phyloP scores from a whole-genome alignment of 2,888 invertebrate genomes.

The Drosophila dives region DNA sequence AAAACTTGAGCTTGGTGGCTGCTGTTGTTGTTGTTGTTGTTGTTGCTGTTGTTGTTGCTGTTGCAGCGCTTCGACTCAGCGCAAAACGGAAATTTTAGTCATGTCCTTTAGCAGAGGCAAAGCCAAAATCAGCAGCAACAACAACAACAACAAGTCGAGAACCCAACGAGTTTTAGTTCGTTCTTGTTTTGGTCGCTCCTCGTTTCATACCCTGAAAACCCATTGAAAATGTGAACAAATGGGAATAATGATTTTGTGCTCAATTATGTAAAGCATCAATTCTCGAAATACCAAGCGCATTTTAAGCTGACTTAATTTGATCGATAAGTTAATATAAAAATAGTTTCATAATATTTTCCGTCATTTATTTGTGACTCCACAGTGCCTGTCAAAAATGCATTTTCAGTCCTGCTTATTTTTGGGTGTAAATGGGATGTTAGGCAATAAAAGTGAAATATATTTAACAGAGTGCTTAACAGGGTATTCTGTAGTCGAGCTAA shows the following conservation, averaged over 20 bases:
- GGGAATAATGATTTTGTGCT: neutral
- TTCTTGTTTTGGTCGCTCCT: constrained; percentile 35
- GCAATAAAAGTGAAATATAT: neutral
- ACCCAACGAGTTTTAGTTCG: constrained; percentile 34
- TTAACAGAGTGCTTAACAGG: neutral
- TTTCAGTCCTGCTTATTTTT: too few species aligned
- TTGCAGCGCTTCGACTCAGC: constrained; percentile 43
- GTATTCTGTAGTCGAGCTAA: neutral
- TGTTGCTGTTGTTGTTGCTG: neutral
- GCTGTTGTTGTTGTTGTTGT: neutral
- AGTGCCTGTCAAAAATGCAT: neutral
- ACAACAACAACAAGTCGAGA: constrained; percentile 24
- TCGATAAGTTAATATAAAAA: neutral
- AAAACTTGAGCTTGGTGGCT: constrained; percentile 70
- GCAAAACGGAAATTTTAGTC: constrained; percentile 71
- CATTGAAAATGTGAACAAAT: neutral
- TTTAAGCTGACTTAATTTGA: neutral
- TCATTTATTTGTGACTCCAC: neutral
- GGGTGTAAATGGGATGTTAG: neutral
- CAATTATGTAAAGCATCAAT: neutral
- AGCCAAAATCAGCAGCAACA: constrained; percentile 19
- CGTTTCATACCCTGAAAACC: constrained; percentile 21
- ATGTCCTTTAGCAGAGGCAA: constrained; percentile 71
- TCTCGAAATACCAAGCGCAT: neutral
- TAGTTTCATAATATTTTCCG: neutral